Evolutionary conservation across 2,888 invertebrate genomes (phyloP), one percentile per base, ranked within the genome.

Genomic region (Eurytoma adleriae): DNA sequence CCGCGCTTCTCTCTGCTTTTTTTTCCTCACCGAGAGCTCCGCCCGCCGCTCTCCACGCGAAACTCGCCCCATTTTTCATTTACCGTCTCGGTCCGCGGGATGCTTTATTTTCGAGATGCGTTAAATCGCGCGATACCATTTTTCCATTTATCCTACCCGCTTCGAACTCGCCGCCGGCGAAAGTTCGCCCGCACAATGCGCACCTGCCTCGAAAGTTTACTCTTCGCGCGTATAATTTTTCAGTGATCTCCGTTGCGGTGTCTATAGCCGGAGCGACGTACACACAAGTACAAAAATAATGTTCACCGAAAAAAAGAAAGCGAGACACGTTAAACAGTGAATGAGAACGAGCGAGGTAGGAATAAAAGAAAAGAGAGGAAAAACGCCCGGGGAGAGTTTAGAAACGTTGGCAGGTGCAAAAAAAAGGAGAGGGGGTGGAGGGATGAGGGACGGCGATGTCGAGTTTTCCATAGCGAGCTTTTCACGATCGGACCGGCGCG

Each of bases 381-480:
- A 50, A 66, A 73, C n/a, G 64, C 30, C 30, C 30, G 18, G 3
- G 48, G 30, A 14, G 30, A 72, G 66, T 67, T 56, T 78, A 62
- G 78, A 67, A 72, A 66, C 52, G 66, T 72, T 72, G 20, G 76
- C 24, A 30, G 40, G 40, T 40, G 40, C 40, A 40, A 40, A 7
- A 40, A 40, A 40, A 73, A 79, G 67, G 62, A 75, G 75, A 67
- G 74, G 18, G 30, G 18, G 16, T 5, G 48, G n/a, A 30, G 30
- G 30, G 64, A 72, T 72, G 73, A 52, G 40, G 40, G 57, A 48
- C 78, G 82, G 48, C 75, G 78, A 72, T 80, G 73, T 76, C 77
- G 57, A 81, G 73, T 80, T 80, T 76, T 79, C 70, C 75, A 75
- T 50, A 62, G 30, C 30, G 76, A 76, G 80, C 73, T 77, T 81